phyloP scores from a whole-genome alignment of 2,113 vertebrate species.

The Psilopogon haemacephalus region DNA sequence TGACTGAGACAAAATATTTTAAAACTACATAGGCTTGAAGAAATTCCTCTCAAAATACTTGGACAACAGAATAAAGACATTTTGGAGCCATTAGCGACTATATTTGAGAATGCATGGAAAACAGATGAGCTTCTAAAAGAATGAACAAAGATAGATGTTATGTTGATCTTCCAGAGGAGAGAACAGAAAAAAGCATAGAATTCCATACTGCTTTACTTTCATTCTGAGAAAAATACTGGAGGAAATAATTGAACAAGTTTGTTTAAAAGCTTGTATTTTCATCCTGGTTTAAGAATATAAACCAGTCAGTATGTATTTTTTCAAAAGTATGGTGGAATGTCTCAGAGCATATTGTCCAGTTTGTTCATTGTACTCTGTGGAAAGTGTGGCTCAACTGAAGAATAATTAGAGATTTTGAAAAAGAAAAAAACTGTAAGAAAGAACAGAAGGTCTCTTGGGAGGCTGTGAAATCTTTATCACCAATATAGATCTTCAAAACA shows the following conservation, averaged over 20 bases:
- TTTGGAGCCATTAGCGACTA: neutral
- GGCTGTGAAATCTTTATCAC: conserved; percentile 73
- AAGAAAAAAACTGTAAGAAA: conserved; percentile 64
- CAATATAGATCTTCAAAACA: conserved; percentile 73
- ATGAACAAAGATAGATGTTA: conserved; percentile 1
- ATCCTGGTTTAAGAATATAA: neutral
- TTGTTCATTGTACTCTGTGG: conserved; percentile 44
- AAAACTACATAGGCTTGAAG: neutral
- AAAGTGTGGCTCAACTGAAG: conserved; percentile 68
- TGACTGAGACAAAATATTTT: neutral
- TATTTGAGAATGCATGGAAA: conserved; percentile 3
- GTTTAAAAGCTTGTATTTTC: neutral
- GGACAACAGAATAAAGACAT: neutral
- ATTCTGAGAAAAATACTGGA: conserved; percentile 4
- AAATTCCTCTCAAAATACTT: neutral
- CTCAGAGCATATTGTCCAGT: conserved; percentile 51
- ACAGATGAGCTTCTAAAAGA: conserved; percentile 24
- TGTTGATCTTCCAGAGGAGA: conserved; percentile 9
- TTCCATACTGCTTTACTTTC: neutral
- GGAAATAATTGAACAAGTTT: neutral
- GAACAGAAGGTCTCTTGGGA: conserved; percentile 69
- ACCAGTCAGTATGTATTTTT: neutral
- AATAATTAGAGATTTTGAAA: conserved; percentile 65
- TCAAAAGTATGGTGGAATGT: neutral
- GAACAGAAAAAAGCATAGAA: conserved; percentile 22